These are phyloP conservation scores for Caenorhabditis sp. DNA, from an alignment of 2,888 invertebrate genomes.

Conservation along the genomic window DNA sequence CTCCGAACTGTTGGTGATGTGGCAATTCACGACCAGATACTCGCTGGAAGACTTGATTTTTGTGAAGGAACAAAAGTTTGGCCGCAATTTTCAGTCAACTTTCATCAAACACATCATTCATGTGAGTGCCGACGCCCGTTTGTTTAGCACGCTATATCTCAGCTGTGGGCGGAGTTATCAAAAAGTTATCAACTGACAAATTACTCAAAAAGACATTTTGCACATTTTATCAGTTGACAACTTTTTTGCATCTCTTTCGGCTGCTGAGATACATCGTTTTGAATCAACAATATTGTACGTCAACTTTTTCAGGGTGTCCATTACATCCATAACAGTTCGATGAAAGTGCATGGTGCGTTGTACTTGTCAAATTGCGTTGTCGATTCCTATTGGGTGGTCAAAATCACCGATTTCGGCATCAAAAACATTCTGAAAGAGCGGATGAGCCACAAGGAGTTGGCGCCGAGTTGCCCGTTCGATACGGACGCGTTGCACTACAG, in stretches of 20 bases:
- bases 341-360: slow-evolving; percentile 64
- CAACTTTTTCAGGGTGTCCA: slow-evolving; percentile 61
- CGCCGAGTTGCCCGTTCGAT: slow-evolving; percentile 20
- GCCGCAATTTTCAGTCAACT: slow-evolving; percentile 68
- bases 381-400: slow-evolving; percentile 70
- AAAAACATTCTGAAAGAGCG: slow-evolving; percentile 54
- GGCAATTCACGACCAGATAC: slow-evolving; percentile 60
- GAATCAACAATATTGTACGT: too few relatives aligned
- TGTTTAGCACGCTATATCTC: too few relatives aligned
- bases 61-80: slow-evolving; percentile 62
- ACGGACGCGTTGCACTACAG: slow-evolving; percentile 45
- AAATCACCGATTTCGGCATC: slow-evolving; percentile 67
- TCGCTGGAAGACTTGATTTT: slow-evolving; percentile 65
- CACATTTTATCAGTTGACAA: too few relatives aligned
- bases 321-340: slow-evolving; percentile 62
- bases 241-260: too few relatives aligned
- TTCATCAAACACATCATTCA: slow-evolving; percentile 67
- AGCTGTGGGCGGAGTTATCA: too few relatives aligned
- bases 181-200: too few relatives aligned
- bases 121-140: too few relatives aligned
- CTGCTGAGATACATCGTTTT: too few relatives aligned
- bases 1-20: slow-evolving; percentile 58
- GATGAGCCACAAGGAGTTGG: slow-evolving; percentile 55
- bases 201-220: too few relatives aligned
- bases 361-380: slow-evolving; percentile 69